phyloP scores from a whole-genome alignment of 2,113 vertebrate genomes.

The Garra rufa region DNA sequence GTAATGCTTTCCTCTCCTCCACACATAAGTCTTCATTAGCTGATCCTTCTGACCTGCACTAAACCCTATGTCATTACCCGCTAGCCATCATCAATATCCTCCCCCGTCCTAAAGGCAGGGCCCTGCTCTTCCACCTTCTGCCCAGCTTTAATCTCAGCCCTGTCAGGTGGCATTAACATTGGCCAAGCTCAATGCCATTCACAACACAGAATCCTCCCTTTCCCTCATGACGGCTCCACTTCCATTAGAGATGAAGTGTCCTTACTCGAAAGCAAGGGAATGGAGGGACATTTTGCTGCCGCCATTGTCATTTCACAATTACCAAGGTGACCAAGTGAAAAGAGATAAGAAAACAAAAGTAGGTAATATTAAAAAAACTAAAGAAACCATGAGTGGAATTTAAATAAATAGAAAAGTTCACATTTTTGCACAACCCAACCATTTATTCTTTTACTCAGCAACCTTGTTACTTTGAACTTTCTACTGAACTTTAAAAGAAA shows the following conservation, averaged over 20 bases:
- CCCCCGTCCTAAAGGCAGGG: slow-evolving; percentile 35
- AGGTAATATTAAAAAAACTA: neutral
- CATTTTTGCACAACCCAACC: too few relatives aligned
- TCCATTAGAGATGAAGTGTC: neutral
- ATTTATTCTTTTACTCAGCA: too few relatives aligned
- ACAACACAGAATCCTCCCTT: slow-evolving; percentile 2
- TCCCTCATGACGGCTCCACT: neutral
- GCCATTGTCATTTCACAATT: neutral
- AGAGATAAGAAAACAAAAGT: neutral
- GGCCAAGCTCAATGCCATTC: slow-evolving; percentile 32
- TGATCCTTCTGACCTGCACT: slow-evolving; percentile 58
- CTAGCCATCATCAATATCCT: slow-evolving; percentile 57
- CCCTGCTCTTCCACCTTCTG: slow-evolving; percentile 27
- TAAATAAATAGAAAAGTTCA: too few relatives aligned
- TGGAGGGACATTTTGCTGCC: neutral
- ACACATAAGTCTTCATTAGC: slow-evolving; percentile 66
- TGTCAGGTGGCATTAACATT: slow-evolving; percentile 47
- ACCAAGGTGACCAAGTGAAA: neutral
- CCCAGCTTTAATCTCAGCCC: slow-evolving; percentile 48
- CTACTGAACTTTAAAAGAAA: too few relatives aligned
- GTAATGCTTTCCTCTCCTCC: slow-evolving; percentile 59
- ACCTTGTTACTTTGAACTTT: too few relatives aligned
- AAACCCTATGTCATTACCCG: slow-evolving; percentile 58
- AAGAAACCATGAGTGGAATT: neutral
- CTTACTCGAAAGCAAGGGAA: neutral